Base-by-base conservation (phyloP, 2,797 vertebrate genomes). In the Emys orbicularis region DNA sequence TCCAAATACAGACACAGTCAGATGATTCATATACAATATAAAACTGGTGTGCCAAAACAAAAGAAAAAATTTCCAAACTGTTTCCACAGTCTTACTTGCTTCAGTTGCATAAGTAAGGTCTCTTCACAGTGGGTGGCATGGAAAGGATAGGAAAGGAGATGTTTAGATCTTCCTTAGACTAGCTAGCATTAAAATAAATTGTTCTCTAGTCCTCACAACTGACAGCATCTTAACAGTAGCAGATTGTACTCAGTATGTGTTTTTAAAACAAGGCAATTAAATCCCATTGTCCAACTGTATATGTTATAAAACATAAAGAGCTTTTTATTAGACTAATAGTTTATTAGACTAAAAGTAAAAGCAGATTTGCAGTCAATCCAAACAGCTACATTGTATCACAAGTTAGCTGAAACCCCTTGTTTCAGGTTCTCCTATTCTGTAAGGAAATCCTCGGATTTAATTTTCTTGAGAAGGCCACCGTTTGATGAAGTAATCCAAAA, bases 191-290 rank as follows among this genome's bases (percentile, higher is more conserved):
- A 79, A 92, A 83, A 49, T 92, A 52, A 92, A 84, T 83, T 89
- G 90, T 90, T 81, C 88, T 91, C 88, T 79, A 81, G 56, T 92
- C 87, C 82, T 81, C 90, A 91, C 25, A 93, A n/a, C 88, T 85
- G 86, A 87, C 90, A 88, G 18, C 29, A 92, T 86, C 84, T 89
- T 81, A 59, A 90, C 65, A 49, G 21, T 15, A 92, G 90, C 81
- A 90, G 91, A 76, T 84, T 95, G 93, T 81, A 77, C n/a, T 15
- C 82, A 49, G 84, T 83, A 27, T 90, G 54, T 93, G 2, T 95
- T 87, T 92, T 83, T n/a, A 88, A 96, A 50, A 79, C 23, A 94
- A 91, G 94, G 59, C 44, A 49, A 50, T 94, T 88, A 79, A 87
- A 92, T 84, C 72, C 77, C 72, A 83, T 81, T 6, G 1, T 79